Evolutionary conservation across 2,113 vertebrate species (phyloP).

Genomic region (Eonycteris spelaea): DNA sequence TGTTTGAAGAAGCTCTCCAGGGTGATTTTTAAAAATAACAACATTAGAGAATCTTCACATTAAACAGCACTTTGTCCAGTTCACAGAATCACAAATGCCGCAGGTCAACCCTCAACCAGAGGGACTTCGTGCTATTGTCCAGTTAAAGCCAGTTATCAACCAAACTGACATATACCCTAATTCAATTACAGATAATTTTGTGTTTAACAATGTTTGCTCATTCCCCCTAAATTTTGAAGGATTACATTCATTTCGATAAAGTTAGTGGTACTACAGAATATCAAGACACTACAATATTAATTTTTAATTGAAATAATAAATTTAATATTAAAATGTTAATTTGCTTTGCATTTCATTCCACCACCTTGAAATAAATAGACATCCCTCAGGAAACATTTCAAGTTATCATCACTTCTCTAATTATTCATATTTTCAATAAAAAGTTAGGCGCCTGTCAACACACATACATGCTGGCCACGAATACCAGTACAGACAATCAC

Average conservation of each 20-base stretch:
- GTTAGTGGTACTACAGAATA: neutral
- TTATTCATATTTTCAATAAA: neutral
- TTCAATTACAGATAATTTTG: neutral
- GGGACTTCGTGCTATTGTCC: neutral
- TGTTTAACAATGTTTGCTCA: neutral
- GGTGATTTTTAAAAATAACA: neutral
- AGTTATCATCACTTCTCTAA: neutral
- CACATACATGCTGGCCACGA: no score
- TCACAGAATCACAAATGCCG: neutral
- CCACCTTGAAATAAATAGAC: neutral
- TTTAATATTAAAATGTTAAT: neutral
- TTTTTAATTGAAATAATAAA: neutral
- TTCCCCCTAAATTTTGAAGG: neutral
- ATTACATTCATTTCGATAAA: neutral
- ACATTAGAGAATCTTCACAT: neutral
- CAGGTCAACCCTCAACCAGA: neutral
- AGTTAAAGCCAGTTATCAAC: neutral
- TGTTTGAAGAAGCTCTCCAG: neutral
- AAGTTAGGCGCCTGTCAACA: neutral
- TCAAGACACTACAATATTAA: neutral
- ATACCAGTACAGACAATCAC: neutral
- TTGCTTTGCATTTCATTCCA: neutral
- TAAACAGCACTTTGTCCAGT: neutral
- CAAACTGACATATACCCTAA: neutral
- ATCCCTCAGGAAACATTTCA: neutral